Percentiles rank a stretch among this genome's conserved stretches.
Evolutionary conservation across 2,113 vertebrate genomes (phyloP).

Genomic region (Corynorhinus townsendii): DNA sequence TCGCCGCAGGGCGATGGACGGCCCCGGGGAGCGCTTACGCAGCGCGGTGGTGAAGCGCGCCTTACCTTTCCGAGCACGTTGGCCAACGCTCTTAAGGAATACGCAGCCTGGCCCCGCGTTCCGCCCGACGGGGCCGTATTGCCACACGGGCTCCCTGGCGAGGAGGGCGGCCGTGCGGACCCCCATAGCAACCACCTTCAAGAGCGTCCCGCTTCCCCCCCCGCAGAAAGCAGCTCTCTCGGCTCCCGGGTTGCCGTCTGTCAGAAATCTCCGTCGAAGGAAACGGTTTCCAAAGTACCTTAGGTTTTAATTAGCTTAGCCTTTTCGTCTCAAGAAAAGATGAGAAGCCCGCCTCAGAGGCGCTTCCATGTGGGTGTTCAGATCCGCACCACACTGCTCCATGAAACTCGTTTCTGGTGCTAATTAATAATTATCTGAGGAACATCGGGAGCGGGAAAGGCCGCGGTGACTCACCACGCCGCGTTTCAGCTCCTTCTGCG

Average conservation of each 20-base stretch:
- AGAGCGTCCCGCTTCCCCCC: neutral
- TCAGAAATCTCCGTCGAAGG: slow-evolving; percentile 69
- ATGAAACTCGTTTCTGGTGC: slow-evolving; percentile 25
- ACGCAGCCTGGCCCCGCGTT: rapidly evolving
- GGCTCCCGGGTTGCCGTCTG: slow-evolving; percentile 42
- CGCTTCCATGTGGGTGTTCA: slow-evolving; percentile 48
- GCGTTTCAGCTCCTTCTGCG: neutral
- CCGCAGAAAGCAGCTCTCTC: slow-evolving; percentile 12
- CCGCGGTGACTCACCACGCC: slow-evolving; percentile 36
- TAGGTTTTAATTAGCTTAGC: slow-evolving; percentile 71
- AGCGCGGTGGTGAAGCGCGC: neutral
- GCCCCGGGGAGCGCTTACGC: neutral
- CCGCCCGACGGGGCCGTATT: neutral
- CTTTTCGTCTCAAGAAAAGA: slow-evolving; percentile 70
- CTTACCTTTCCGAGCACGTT: neutral
- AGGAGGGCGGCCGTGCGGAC: rapidly evolving
- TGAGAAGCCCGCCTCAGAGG: slow-evolving; percentile 39
- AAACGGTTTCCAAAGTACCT: slow-evolving; percentile 64
- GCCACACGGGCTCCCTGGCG: neutral
- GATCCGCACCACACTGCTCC: slow-evolving; percentile 35
- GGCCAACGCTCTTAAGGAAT: neutral
- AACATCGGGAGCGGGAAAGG: slow-evolving; percentile 37
- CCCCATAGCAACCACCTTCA: neutral
- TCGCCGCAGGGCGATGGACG: neutral
- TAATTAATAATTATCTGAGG: slow-evolving; percentile 68